phyloP scores from a whole-genome alignment of 2,113 vertebrate species.

The Tretioscincus oriximinensis region DNA sequence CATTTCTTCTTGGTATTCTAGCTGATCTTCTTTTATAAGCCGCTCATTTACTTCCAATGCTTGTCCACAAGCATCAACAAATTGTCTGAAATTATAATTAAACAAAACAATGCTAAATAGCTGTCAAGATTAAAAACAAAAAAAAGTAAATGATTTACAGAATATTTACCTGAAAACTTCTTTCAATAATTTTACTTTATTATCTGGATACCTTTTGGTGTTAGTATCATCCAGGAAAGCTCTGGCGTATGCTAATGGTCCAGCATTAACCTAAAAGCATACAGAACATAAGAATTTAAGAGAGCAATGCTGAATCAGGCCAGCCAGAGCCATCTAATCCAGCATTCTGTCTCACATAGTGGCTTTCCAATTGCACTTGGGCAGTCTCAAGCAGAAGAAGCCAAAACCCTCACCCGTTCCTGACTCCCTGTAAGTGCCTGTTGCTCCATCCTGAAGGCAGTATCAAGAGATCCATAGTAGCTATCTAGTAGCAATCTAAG shows the following conservation, averaged over 20 bases:
- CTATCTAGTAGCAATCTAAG: too few species aligned
- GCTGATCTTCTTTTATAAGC: slow-evolving; percentile 95
- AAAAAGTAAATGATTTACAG: neutral
- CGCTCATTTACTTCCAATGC: slow-evolving; percentile 90
- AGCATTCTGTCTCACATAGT: too few species aligned
- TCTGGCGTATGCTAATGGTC: slow-evolving; percentile 92
- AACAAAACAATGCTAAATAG: slow-evolving; percentile 1
- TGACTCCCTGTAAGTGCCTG: too few species aligned
- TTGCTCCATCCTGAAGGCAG: too few species aligned
- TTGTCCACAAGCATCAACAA: slow-evolving; percentile 95
- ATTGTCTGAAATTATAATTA: slow-evolving; percentile 80
- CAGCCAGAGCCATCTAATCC: too few species aligned
- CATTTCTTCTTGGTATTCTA: slow-evolving; percentile 98
- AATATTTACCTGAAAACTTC: slow-evolving; percentile 91
- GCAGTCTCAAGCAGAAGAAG: too few species aligned
- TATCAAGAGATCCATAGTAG: too few species aligned
- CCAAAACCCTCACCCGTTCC: too few species aligned
- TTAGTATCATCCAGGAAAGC: slow-evolving; percentile 92
- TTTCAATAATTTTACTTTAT: slow-evolving; percentile 95
- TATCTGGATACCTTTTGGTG: slow-evolving; percentile 94
- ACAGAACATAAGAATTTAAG: neutral
- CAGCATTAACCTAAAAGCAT: slow-evolving; percentile 88
- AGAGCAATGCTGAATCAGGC: too few species aligned
- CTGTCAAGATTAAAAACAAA: neutral
- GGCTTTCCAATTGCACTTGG: too few species aligned